A percentile compares a stretch with the other conserved stretches of the same genome.
Evolutionary conservation across 2,888 invertebrate species (phyloP).

Genomic region (Ornithoptera alexandrae): DNA sequence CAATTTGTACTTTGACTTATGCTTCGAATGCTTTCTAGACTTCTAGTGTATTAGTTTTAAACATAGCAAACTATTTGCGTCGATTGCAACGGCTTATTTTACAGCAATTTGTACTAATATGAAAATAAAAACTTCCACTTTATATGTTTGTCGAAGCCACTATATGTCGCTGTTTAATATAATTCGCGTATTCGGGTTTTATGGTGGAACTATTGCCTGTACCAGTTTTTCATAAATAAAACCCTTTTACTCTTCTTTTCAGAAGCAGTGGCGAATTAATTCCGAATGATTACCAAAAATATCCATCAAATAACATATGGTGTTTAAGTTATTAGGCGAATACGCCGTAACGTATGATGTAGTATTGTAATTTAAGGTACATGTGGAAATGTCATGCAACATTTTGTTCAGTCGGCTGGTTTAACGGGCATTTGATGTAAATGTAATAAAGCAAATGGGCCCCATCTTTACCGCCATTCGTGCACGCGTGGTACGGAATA

Average conservation of each 20-base stretch:
- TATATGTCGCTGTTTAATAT: too few species aligned
- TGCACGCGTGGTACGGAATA: constrained; percentile 11
- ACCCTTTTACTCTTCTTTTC: neutral
- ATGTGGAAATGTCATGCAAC: constrained; percentile 43
- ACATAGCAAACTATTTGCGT: constrained; percentile 1
- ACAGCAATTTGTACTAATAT: too few species aligned
- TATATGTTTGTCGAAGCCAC: too few species aligned
- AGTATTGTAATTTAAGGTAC: constrained; percentile 29
- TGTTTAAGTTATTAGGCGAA: constrained; percentile 21
- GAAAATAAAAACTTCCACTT: too few species aligned
- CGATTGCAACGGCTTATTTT: neutral
- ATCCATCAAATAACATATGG: constrained; percentile 1
- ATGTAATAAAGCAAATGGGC: constrained; percentile 69
- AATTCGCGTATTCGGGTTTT: too few species aligned
- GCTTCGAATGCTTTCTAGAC: constrained; percentile 12
- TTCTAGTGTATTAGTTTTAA: neutral
- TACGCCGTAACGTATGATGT: constrained; percentile 23
- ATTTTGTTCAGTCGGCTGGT: constrained; percentile 63
- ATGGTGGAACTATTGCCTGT: too few species aligned
- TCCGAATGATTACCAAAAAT: neutral
- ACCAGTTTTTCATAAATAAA: neutral
- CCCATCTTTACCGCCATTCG: constrained; percentile 37
- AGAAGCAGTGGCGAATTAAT: neutral
- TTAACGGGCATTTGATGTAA: constrained; percentile 67
- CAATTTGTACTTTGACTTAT: constrained; percentile 15